A percentile compares a stretch with the other conserved stretches of the same genome.
Conservation (phyloP, 2,888 invertebrate genomes). For the Dynastes grantii region DNA sequence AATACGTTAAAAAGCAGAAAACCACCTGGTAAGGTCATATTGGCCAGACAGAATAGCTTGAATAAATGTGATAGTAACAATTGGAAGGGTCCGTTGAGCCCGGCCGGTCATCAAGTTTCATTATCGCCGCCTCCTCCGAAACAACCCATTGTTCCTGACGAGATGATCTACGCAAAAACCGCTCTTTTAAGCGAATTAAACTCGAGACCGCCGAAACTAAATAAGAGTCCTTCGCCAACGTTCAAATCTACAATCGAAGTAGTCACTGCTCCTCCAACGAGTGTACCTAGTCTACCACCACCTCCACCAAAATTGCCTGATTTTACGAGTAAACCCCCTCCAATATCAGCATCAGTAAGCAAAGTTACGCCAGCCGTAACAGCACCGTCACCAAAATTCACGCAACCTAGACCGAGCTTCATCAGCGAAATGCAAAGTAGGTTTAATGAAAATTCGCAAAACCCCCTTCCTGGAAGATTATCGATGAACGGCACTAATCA, state of each 20-base stretch:
- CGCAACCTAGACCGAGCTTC: conserved; percentile 27
- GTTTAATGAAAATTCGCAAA: conserved; percentile 33
- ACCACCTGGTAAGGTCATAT: conserved; percentile 25
- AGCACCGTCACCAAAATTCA: background rate
- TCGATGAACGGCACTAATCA: conserved; percentile 8
- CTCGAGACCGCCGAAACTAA: conserved; percentile 42
- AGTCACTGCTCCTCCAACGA: background rate
- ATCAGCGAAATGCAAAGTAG: conserved; percentile 39
- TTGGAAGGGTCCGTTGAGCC: conserved; percentile 25
- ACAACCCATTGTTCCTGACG: conserved; percentile 45
- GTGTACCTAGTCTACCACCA: conserved; percentile 37
- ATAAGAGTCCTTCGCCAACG: conserved; percentile 30
- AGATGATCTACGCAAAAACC: conserved; percentile 51
- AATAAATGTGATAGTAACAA: conserved; percentile 24
- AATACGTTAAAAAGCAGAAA: conserved; percentile 43
- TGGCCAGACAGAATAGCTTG: conserved; percentile 33
- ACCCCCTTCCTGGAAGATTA: conserved; percentile 2
- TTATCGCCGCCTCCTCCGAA: conserved; percentile 46
- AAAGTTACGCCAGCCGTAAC: conserved; percentile 20
- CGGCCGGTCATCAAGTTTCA: conserved; percentile 33
- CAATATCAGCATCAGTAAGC: conserved; percentile 21
- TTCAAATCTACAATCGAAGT: conserved; percentile 23
- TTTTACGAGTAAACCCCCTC: conserved; percentile 29
- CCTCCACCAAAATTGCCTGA: conserved; percentile 41
- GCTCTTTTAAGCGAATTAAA: conserved; percentile 48